A percentile compares a stretch with the other conserved stretches of the same genome.
phyloP scores from a whole-genome alignment of 1,140 invertebrate species.

The Diachasma alloeum region DNA sequence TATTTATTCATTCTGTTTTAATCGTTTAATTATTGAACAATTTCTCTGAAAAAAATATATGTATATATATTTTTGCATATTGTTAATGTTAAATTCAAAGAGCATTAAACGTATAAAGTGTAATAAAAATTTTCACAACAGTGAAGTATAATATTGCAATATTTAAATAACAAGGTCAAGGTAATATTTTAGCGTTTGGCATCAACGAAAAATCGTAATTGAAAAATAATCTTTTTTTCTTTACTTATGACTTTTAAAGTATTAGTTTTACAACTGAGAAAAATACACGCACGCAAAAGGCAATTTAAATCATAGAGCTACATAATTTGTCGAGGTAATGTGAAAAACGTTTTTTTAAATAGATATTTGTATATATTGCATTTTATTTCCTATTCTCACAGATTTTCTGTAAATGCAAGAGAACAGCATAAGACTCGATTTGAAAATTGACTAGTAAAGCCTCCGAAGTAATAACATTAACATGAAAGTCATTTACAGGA shows the following conservation, averaged over 20 bases:
- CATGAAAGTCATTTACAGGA: conserved; percentile 40
- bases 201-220: background rate
- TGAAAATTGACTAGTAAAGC: conserved; percentile 5
- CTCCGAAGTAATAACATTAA: background rate
- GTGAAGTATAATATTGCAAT: background rate
- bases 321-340: too few species aligned
- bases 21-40: background rate
- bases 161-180: background rate
- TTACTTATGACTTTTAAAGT: background rate
- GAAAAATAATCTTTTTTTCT: background rate
- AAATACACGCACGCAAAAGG: background rate
- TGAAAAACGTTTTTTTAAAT: too few species aligned
- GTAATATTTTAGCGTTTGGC: background rate
- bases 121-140: background rate
- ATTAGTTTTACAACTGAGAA: background rate
- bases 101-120: conserved; percentile 2
- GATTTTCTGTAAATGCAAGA: background rate
- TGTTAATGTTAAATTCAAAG: background rate
- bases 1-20: background rate
- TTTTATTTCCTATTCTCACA: background rate
- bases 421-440: background rate
- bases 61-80: background rate
- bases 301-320: too few species aligned
- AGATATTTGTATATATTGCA: too few species aligned
- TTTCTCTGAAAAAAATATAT: background rate